Base-by-base conservation (phyloP, 1,140 invertebrate species). In the Gryllus bimaculatus region DNA sequence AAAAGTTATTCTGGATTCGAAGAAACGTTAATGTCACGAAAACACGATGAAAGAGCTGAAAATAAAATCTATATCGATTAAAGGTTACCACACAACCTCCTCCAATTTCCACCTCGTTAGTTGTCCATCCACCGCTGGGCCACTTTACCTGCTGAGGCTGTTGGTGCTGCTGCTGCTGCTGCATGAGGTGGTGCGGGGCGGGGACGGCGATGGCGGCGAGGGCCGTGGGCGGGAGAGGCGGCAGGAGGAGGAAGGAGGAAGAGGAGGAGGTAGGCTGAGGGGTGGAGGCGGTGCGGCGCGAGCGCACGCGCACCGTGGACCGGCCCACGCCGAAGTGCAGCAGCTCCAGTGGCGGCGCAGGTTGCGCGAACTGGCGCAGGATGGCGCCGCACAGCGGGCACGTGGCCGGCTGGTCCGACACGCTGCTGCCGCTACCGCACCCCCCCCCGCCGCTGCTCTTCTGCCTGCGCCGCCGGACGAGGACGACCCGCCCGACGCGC, bases 361-460 rank as follows among this genome's bases (percentile, higher is more conserved):
- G 78, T 87, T 87, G 78, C 86, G 82, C 8, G 86, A n/a, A 85
- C 76, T 87, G 86, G 8, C 86, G 83, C 75, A 87, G 81, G n/a
- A 84, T 85, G 26, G 85, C 85, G n/a, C 85, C 85, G 76, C 86
- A 87, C 73, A 87, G 76, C 21, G 85, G 85, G 81, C 86, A 87
- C 18, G 84, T 83, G 8, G 84, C 83, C 21, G 86, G 86, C 76
- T 86, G 85, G 82, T 86, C 86, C n/a, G 85, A 86, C 79, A 85
- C 82, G 48, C 79, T 79, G 48, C 49, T 77, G 18, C 75, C 75
- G 2, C 54, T 7, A 7, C 54, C 54, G 18, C 54, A 0, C 54
- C 10, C 18, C 2, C 54, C 54, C 18, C 54, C 54, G 54, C 54
- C 54, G 18, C 10, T 3, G 18, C 54, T 66, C 54, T 66, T 66